Conservation (phyloP, 2,888 invertebrate species). For the Plagodis dolabraria region DNA sequence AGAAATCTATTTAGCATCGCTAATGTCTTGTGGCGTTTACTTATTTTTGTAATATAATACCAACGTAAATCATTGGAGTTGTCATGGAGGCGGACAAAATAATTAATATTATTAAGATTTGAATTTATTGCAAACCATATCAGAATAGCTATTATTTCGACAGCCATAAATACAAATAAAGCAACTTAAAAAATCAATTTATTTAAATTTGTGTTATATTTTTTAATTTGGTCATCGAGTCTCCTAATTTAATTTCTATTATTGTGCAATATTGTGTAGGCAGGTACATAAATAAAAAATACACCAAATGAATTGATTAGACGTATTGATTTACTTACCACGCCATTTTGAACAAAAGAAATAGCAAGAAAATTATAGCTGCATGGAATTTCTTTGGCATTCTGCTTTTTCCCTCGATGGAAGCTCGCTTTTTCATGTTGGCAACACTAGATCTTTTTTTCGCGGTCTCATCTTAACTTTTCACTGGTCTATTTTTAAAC, state of each 20-base stretch:
- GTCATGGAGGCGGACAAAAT: background rate
- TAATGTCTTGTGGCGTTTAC: too few species aligned
- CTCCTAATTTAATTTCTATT: too few species aligned
- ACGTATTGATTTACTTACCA: slow-evolving; percentile 61
- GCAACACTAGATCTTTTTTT: slow-evolving; percentile 72
- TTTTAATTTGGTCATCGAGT: too few species aligned
- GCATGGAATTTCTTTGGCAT: slow-evolving; percentile 69
- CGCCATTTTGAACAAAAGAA: slow-evolving; percentile 70
- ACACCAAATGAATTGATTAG: background rate
- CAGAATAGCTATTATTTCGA: background rate
- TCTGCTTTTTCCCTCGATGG: slow-evolving; percentile 63
- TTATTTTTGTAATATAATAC: too few species aligned
- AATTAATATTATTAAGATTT: background rate
- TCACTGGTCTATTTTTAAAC: slow-evolving; percentile 53
- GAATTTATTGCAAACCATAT: background rate
- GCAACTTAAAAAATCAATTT: background rate
- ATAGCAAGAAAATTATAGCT: slow-evolving; percentile 67
- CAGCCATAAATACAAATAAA: background rate
- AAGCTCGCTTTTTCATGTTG: slow-evolving; percentile 73
- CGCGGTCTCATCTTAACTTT: slow-evolving; percentile 72
- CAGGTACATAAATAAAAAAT: too few species aligned
- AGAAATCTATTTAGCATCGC: too few species aligned
- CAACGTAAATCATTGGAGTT: background rate
- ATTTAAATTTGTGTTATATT: too few species aligned
- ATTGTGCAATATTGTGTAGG: too few species aligned